Conservation (phyloP, 2,888 invertebrate genomes). For the Oscheius sp. region DNA sequence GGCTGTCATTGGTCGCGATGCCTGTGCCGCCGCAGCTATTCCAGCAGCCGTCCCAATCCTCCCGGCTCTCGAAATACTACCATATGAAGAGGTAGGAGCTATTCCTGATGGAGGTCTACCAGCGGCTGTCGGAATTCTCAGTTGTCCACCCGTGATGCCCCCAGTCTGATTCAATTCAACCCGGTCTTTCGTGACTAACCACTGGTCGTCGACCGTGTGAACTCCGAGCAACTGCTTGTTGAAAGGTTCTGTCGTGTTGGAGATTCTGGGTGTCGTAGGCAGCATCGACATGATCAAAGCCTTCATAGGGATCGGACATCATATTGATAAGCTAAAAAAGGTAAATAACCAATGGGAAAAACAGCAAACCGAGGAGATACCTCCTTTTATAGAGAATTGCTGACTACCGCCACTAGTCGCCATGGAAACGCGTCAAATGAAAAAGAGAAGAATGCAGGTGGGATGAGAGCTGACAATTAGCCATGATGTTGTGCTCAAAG, state of each 20-base stretch:
- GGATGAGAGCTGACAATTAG: no score
- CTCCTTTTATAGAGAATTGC: constrained; percentile 27
- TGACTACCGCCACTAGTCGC: not conserved
- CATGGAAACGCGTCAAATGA: constrained; percentile 20
- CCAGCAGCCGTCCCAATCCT: constrained; percentile 54
- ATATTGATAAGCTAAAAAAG: not conserved
- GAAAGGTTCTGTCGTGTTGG: constrained; percentile 80
- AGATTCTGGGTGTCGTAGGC: constrained; percentile 74
- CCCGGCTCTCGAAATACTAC: constrained; percentile 6
- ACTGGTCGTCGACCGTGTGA: constrained; percentile 81
- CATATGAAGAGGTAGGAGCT: constrained; percentile 16
- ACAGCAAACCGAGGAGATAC: constrained; percentile 6
- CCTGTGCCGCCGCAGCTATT: constrained; percentile 24
- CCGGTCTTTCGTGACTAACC: constrained; percentile 21
- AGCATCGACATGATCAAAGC: constrained; percentile 68
- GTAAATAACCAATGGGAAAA: not conserved
- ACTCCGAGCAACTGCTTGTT: constrained; percentile 79
- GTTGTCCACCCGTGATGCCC: constrained; percentile 7
- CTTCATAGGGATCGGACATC: constrained; percentile 66
- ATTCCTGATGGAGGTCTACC: constrained; percentile 9
- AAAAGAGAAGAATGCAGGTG: no score
- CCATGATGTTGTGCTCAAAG: no score
- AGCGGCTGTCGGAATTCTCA: not conserved
- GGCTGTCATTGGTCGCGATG: constrained; percentile 89
- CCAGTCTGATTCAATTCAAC: not conserved